Conservation (phyloP, 2,113 vertebrate species). For the Menidia beryllina region DNA sequence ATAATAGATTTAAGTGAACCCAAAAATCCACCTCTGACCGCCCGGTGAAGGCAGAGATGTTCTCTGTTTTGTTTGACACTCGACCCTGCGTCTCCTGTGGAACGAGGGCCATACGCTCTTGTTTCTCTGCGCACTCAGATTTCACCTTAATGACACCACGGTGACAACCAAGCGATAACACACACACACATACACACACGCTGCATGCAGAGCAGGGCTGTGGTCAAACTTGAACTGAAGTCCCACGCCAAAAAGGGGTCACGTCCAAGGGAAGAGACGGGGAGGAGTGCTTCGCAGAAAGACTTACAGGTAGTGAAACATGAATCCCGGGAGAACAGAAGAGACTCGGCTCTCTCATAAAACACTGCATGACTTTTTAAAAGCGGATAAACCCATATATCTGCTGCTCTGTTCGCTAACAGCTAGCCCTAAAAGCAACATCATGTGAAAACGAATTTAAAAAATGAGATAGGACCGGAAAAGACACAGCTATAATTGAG, state of each 20-base stretch:
- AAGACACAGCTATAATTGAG: too few species aligned
- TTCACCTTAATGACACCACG: slow-evolving; percentile 52
- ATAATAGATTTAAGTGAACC: not conserved
- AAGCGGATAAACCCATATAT: too few species aligned
- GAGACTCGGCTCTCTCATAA: too few species aligned
- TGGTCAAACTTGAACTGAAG: slow-evolving; percentile 14
- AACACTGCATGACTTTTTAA: too few species aligned
- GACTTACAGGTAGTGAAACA: too few species aligned
- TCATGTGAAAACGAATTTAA: too few species aligned
- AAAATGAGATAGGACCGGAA: too few species aligned
- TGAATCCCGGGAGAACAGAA: too few species aligned
- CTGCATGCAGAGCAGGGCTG: slow-evolving; percentile 9
- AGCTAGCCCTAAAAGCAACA: too few species aligned
- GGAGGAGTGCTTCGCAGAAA: not conserved
- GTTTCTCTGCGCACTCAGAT: slow-evolving; percentile 66
- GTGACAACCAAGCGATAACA: slow-evolving; percentile 43
- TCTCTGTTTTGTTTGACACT: slow-evolving; percentile 35
- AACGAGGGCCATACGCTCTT: slow-evolving; percentile 51
- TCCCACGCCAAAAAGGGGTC: slow-evolving; percentile 11
- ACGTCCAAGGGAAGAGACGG: slow-evolving; percentile 11
- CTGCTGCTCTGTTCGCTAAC: too few species aligned
- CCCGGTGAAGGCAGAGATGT: slow-evolving; percentile 1
- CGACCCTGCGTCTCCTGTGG: slow-evolving; percentile 49
- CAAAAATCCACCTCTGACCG: not conserved
- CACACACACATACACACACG: too few species aligned